These are phyloP conservation scores for Cabera pusaria DNA, from an alignment of 2,888 invertebrate species.

Conservation along the genomic window DNA sequence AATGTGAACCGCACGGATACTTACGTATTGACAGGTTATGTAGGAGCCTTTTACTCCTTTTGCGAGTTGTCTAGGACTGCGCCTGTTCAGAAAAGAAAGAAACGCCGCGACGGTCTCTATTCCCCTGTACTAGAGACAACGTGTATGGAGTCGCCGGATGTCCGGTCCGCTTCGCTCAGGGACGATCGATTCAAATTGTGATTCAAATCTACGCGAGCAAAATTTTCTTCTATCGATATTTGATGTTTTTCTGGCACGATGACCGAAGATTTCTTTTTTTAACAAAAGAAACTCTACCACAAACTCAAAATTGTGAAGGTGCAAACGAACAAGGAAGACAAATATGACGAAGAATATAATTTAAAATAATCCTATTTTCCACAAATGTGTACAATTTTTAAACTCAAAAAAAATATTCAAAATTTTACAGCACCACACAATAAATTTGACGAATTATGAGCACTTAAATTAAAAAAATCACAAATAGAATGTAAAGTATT, in stretches of 20 bases:
- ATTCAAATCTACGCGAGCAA: slow-evolving; percentile 47
- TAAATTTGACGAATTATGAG: slow-evolving; percentile 68
- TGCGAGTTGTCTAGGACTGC: slow-evolving; percentile 81
- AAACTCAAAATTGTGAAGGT: slow-evolving; percentile 31
- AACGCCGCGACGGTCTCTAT: slow-evolving; percentile 78
- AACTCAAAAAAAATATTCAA: slow-evolving; percentile 46
- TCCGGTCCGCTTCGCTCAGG: slow-evolving; percentile 63
- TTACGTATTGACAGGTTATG: slow-evolving; percentile 83
- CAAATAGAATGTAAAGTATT: slow-evolving; percentile 72
- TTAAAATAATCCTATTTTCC: slow-evolving; percentile 27
- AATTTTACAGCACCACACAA: slow-evolving; percentile 66
- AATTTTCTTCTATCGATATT: slow-evolving; percentile 27
- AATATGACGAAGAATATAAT: slow-evolving; percentile 29
- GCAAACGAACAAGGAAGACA: slow-evolving; percentile 30
- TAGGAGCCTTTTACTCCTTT: slow-evolving; percentile 84
- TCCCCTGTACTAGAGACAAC: slow-evolving; percentile 78
- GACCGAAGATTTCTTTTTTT: slow-evolving; percentile 24
- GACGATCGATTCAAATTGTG: slow-evolving; percentile 55
- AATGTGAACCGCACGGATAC: slow-evolving; percentile 61
- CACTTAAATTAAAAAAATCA: slow-evolving; percentile 58
- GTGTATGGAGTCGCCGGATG: slow-evolving; percentile 77
- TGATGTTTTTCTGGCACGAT: slow-evolving; percentile 13
- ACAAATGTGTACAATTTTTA: slow-evolving; percentile 32
- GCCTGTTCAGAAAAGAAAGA: slow-evolving; percentile 83
- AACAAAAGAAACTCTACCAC: slow-evolving; percentile 29